A percentile compares a stretch with the other conserved stretches of the same genome.
phyloP scores from a whole-genome alignment of 2,113 vertebrate species.

The Spea bombifrons region DNA sequence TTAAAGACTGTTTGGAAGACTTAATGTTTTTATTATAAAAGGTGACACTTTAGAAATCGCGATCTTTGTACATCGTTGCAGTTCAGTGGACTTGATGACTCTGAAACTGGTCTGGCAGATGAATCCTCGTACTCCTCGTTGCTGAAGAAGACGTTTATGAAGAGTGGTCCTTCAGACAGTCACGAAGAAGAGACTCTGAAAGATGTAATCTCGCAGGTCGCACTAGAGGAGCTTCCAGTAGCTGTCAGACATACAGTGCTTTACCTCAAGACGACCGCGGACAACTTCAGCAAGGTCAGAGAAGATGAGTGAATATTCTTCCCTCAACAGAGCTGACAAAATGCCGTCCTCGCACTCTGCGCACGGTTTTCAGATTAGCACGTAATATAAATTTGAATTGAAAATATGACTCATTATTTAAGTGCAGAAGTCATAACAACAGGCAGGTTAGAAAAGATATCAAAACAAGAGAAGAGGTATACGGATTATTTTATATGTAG shows the following conservation, averaged over 20 bases:
- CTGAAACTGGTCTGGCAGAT: not conserved
- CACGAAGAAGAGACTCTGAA: slow-evolving; percentile 57
- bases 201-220: slow-evolving; percentile 53
- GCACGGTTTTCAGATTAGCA: too few relatives aligned
- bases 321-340: too few relatives aligned
- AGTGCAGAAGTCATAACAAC: too few relatives aligned
- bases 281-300: slow-evolving; percentile 71
- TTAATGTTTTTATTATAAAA: too few relatives aligned
- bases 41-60: slow-evolving; percentile 72
- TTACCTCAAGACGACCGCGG: slow-evolving; percentile 77
- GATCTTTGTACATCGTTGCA: slow-evolving; percentile 37
- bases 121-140: slow-evolving; percentile 52
- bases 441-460: too few relatives aligned
- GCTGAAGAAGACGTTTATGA: slow-evolving; percentile 53
- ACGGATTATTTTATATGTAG: too few relatives aligned
- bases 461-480: too few relatives aligned
- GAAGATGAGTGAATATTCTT: too few relatives aligned
- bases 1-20: too few relatives aligned
- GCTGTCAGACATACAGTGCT: slow-evolving; percentile 78
- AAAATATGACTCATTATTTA: too few relatives aligned
- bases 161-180: slow-evolving; percentile 45
- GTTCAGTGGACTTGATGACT: slow-evolving; percentile 51
- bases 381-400: too few relatives aligned
- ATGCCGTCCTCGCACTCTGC: too few relatives aligned
- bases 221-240: slow-evolving; percentile 58